Evolutionary conservation across 2,888 invertebrate genomes (phyloP), one percentile per base, ranked within the genome.

Genomic region (Unio delphinus): DNA sequence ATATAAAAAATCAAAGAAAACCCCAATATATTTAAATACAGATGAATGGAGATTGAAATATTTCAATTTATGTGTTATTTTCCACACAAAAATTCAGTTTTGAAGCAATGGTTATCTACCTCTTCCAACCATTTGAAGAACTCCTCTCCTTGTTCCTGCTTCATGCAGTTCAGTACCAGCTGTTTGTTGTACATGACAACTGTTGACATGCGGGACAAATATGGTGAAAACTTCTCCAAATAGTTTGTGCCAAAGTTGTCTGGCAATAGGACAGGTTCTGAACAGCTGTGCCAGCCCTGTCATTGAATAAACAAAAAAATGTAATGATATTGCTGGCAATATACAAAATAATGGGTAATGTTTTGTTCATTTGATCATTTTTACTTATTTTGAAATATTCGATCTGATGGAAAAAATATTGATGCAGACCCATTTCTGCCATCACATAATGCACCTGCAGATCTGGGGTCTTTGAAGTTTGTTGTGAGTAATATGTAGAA

Each of bases 261-360:
- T 8, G 79, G 77, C 30, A 87, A 70, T 1, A 72, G 69, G 20
- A 87, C 57, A 0, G 85, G 85, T 0, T 82, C 75, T 7, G 74
- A 70, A 6, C 81, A 82, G 62, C 77, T 65, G 74, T 88, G 88
- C 88, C 88, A 88, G 8, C 87, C 87, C 87, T 88, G 64, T 45
- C 11, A 45, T 45, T 45, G 45, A 64, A 54, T 15, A 28, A 63
- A 18, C 3, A 26, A 23, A n/a, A 60, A 23, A 23, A 8, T 6
- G 18, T 23, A 17, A 34, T 18, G 11, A 23, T 56, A 1, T 11
- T 23, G 54, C 4, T 34, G 6, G 20, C 7, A 17, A 23, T 34
- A 30, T 30, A 45, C 23, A 18, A 11, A 15, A 60, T n/a, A 23
- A 18, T 18, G 18, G 1, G 28, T 60, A 8, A 60, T 60, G 26